These are phyloP conservation scores for Zelostemma sp. DNA, from an alignment of 1,140 invertebrate species.

Conservation along the genomic window DNA sequence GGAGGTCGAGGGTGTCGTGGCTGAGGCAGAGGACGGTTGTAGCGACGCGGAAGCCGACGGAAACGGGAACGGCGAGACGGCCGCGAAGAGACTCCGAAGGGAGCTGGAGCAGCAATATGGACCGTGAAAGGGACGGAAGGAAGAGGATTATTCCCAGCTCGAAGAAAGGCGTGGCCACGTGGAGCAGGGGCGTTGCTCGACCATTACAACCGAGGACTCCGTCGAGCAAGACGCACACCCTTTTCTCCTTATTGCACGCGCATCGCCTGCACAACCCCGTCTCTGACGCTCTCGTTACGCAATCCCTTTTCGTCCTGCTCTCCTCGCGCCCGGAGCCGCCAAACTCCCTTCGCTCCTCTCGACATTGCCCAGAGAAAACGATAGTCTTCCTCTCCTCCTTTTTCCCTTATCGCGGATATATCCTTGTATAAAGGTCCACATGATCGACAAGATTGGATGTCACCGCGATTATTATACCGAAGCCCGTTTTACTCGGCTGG, in stretches of 20 bases:
- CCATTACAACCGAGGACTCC: conserved; percentile 4
- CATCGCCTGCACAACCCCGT: not conserved
- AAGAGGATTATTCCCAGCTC: conserved; percentile 29
- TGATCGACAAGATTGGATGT: conserved; percentile 39
- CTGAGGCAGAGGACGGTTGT: conserved; percentile 77
- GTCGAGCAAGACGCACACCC: conserved; percentile 3
- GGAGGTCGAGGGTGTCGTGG: conserved; percentile 83
- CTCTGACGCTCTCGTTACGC: not conserved
- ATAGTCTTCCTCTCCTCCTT: conserved; percentile 3
- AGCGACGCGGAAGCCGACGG: conserved; percentile 74
- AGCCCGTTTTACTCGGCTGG: conserved; percentile 1
- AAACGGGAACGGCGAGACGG: conserved; percentile 59
- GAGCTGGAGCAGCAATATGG: conserved; percentile 71
- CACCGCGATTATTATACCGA: conserved; percentile 30
- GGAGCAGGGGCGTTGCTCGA: conserved; percentile 46
- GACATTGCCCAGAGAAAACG: conserved; percentile 4
- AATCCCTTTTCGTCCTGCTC: conserved; percentile 5
- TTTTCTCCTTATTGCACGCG: not conserved
- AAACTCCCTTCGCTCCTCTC: not conserved
- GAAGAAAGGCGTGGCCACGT: conserved; percentile 57
- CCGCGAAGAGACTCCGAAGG: conserved; percentile 71
- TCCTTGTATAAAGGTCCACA: conserved; percentile 14
- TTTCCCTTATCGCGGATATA: conserved; percentile 27
- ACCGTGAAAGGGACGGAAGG: conserved; percentile 53
- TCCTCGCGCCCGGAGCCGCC: not conserved